Conservation (phyloP, 2,797 vertebrate genomes). For the Apodemus agrarius region DNA sequence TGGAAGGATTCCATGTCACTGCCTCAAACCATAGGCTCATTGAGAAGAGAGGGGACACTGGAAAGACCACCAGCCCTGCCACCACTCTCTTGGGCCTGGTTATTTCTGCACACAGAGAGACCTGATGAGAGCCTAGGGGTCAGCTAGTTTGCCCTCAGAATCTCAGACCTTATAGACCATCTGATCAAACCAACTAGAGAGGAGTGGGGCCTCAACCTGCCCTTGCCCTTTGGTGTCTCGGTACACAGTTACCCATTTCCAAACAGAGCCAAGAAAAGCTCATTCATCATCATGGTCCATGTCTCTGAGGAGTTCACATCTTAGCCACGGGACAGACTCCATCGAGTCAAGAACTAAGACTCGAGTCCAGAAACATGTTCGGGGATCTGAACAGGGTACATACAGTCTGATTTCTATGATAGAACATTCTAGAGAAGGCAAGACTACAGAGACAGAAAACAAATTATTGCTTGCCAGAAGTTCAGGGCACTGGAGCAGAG, state of each 20-base stretch:
- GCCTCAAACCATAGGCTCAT: neutral
- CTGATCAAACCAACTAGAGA: neutral
- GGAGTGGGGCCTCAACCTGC: too few relatives aligned
- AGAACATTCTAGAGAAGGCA: neutral
- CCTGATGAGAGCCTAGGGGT: neutral
- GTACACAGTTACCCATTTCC: neutral
- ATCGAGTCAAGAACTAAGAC: neutral
- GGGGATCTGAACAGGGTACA: neutral
- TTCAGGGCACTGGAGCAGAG: too few relatives aligned
- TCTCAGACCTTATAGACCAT: neutral
- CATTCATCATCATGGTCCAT: neutral
- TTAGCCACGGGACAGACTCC: neutral
- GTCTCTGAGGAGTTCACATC: neutral
- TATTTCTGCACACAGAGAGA: neutral
- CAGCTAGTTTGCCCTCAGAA: neutral
- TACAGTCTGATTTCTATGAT: fast-evolving
- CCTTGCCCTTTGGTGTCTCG: neutral
- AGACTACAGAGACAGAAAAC: neutral
- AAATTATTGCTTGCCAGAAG: neutral
- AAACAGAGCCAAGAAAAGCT: neutral
- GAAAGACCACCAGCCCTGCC: neutral
- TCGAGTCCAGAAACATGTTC: neutral
- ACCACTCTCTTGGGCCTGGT: neutral
- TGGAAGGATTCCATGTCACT: fast-evolving
- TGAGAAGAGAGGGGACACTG: neutral